Percentiles rank a stretch among this genome's conserved stretches.
These are phyloP conservation scores for Stigmatopora argus DNA, from an alignment of 2,113 vertebrate genomes.

Conservation along the genomic window DNA sequence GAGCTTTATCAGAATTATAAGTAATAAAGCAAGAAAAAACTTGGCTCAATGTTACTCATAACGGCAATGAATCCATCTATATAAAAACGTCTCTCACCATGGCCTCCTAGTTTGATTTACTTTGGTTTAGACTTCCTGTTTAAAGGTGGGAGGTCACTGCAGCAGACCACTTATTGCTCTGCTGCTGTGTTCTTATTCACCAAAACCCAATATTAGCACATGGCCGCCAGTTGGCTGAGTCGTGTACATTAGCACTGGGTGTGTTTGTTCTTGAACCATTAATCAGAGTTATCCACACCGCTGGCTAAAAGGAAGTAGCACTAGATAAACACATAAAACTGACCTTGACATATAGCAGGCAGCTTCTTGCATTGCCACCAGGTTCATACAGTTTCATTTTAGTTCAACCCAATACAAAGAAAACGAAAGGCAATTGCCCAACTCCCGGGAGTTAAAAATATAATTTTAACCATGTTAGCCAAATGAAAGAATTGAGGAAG, in stretches of 20 bases:
- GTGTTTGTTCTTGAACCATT: conserved; percentile 67
- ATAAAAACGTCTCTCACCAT: conserved; percentile 19
- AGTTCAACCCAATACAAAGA: conserved; percentile 21
- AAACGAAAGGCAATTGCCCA: conserved; percentile 19
- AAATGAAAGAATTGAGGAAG: conserved; percentile 35
- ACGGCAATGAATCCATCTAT: conserved; percentile 48
- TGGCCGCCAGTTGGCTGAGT: conserved; percentile 27
- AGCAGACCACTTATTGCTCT: conserved; percentile 30
- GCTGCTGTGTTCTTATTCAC: conserved; percentile 16
- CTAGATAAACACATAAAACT: conserved; percentile 53
- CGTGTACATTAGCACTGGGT: conserved; percentile 56
- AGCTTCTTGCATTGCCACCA: background rate
- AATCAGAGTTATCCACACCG: conserved; percentile 57
- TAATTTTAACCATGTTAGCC: conserved; percentile 26
- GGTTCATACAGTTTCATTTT: conserved; percentile 10
- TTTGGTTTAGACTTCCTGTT: conserved; percentile 18
- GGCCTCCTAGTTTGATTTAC: conserved; percentile 14
- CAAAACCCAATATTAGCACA: conserved; percentile 62
- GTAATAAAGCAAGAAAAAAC: background rate
- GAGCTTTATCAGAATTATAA: no score
- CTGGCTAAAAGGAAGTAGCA: conserved; percentile 49
- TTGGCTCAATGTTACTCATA: conserved; percentile 14
- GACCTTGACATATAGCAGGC: conserved; percentile 38
- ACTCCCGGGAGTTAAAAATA: conserved; percentile 4
- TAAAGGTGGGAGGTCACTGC: conserved; percentile 15